These are phyloP conservation scores for Gasterosteus aculeatus DNA, from an alignment of 2,113 vertebrate genomes.

Conservation along the genomic window DNA sequence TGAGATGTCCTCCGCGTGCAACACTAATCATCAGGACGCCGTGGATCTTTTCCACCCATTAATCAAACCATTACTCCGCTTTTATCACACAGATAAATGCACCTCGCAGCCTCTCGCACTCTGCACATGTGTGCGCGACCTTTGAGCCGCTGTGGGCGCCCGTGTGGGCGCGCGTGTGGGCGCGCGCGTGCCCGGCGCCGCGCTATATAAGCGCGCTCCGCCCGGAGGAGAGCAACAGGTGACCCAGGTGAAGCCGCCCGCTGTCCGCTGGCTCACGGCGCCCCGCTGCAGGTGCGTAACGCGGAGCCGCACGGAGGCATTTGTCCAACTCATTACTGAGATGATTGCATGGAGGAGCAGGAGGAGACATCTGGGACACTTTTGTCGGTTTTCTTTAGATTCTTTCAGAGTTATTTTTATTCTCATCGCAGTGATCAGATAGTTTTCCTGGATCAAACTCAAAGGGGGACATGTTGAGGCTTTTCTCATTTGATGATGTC, in stretches of 20 bases:
- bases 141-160: slow-evolving; percentile 37
- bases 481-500: background rate
- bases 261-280: slow-evolving; percentile 8
- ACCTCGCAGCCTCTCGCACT: background rate
- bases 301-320: background rate
- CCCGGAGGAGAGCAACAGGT: slow-evolving; percentile 49
- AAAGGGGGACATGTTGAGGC: background rate
- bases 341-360: background rate
- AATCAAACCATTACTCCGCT: background rate
- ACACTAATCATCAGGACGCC: background rate
- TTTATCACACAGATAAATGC: background rate
- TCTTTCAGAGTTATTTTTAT: background rate
- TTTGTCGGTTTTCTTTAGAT: too few species aligned
- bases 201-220: slow-evolving; percentile 64
- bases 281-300: slow-evolving; percentile 58
- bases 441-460: background rate
- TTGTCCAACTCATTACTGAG: background rate
- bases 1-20: background rate
- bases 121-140: slow-evolving; percentile 45
- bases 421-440: background rate
- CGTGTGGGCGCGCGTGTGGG: background rate
- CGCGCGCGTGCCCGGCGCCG: background rate
- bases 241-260: slow-evolving; percentile 53
- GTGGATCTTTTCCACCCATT: background rate
- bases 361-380: background rate